These are phyloP conservation scores for Spea multiplicata DNA, from an alignment of 2,113 vertebrate species.

Conservation along the genomic window DNA sequence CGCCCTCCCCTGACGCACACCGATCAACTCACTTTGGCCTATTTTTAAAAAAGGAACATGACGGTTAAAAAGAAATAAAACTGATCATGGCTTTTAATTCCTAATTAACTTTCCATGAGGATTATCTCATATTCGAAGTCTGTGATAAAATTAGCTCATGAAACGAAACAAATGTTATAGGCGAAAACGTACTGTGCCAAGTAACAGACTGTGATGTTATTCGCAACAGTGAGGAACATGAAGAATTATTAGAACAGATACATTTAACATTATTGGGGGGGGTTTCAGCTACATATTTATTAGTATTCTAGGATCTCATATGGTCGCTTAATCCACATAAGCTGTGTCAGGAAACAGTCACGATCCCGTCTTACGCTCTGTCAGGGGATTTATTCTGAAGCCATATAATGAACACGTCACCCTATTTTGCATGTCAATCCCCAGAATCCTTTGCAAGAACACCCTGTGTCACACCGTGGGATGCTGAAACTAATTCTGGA, in stretches of 20 bases:
- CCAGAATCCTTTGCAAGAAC: conserved; percentile 43
- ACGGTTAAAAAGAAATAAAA: too few relatives aligned
- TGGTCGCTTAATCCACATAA: conserved; percentile 35
- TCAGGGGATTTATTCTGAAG: conserved; percentile 41
- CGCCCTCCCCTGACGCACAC: too few relatives aligned
- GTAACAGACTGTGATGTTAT: background rate
- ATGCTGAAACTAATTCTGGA: conserved; percentile 44
- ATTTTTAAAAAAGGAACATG: too few relatives aligned
- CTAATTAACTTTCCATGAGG: background rate
- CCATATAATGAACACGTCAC: conserved; percentile 44
- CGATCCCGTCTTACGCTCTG: conserved; percentile 41
- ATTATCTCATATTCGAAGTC: background rate
- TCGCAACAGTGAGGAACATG: background rate
- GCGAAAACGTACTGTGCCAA: background rate
- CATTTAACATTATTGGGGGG: background rate
- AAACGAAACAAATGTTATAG: background rate
- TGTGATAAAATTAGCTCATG: background rate
- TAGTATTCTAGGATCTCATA: conserved; percentile 31
- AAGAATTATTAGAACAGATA: background rate
- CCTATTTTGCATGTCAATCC: conserved; percentile 36
- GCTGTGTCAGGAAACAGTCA: conserved; percentile 40
- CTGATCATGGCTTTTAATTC: background rate
- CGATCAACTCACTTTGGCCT: too few relatives aligned
- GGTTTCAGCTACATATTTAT: background rate
- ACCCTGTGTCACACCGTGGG: conserved; percentile 33